Base-by-base conservation (phyloP, 2,888 invertebrate genomes). In the Pemphredon lugubris region DNA sequence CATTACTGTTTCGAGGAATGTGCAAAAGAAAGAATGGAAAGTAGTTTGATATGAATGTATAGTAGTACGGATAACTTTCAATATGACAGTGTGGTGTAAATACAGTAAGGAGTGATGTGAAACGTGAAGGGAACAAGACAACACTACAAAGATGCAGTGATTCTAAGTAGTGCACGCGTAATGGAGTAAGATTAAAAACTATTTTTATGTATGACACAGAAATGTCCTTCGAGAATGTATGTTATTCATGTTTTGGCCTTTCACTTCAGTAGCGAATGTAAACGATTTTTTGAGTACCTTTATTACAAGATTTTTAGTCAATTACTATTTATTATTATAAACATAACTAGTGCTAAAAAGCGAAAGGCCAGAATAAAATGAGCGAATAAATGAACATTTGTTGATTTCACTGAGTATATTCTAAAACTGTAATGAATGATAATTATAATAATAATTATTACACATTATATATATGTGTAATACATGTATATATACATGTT, bases 391-490 rank as follows among this genome's bases (percentile, higher is more conserved):
- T 73, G 72, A 74, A 76, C 74, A 73, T 61, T 77, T 76, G 79
- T 79, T 81, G 74, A 83, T 75, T 68, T 77, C 72, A 74, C 61
- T 63, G 68, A 60, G 65, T 75, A 72, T 70, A 66, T 76, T 72
- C 60, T 74, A 80, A 81, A 74, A 68, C 81, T 78, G 42, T 77
- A 82, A 80, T 80, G 79, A n/a, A n/a, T n/a, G n/a, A n/a, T n/a
- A n/a, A n/a, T n/a, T n/a, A n/a, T 83, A 85, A 79, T 80, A 67
- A 77, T 77, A 47, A 73, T 75, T 66, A 78, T 78, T 80, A 84
- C 60, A 73, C 73, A 81, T 75, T 84, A 82, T 83, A 83, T 83
- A 79, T 84, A 84, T 84, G 83, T n/a, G n/a, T n/a, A n/a, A n/a
- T n/a, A n/a, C n/a, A n/a, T n/a, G n/a, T n/a, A n/a, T n/a, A n/a